phyloP scores from a whole-genome alignment of 2,797 vertebrate species.

The Gambusia yucatana region DNA sequence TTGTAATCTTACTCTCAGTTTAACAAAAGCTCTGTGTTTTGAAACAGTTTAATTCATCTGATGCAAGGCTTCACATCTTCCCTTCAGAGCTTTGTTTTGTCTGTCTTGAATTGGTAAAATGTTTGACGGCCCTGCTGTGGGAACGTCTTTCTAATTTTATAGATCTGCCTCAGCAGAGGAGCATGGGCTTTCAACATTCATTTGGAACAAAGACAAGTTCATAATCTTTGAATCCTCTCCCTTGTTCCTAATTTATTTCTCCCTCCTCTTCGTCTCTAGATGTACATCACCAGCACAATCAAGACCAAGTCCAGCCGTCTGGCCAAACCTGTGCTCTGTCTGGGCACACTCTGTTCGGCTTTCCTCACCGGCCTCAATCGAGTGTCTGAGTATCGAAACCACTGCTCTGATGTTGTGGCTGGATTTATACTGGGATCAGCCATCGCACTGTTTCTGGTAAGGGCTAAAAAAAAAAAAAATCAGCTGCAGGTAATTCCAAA shows the following conservation, averaged over 20 bases:
- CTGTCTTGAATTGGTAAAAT: slow-evolving; percentile 32
- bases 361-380: slow-evolving; percentile 95
- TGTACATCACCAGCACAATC: slow-evolving; percentile 99
- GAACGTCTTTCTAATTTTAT: slow-evolving; percentile 16
- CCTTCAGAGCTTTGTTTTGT: slow-evolving; percentile 8
- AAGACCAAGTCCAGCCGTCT: slow-evolving; percentile 96
- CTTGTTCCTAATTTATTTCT: no score
- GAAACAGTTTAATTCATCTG: slow-evolving; percentile 26
- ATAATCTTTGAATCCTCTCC: neutral
- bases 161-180: neutral
- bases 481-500: neutral
- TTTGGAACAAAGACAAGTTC: neutral
- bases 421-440: slow-evolving; percentile 94
- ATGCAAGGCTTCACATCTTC: slow-evolving; percentile 52
- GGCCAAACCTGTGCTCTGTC: slow-evolving; percentile 95
- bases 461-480: slow-evolving; percentile 20
- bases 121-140: slow-evolving; percentile 10
- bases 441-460: slow-evolving; percentile 94
- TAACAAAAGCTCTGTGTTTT: slow-evolving; percentile 27
- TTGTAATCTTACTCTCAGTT: slow-evolving; percentile 42
- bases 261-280: slow-evolving; percentile 78
- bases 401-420: slow-evolving; percentile 94
- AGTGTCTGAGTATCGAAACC: slow-evolving; percentile 97
- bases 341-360: slow-evolving; percentile 93
- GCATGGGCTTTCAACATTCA: neutral